Evolutionary conservation across 2,113 vertebrate species (phyloP), one percentile per base, ranked within the genome.

Genomic region (Polypterus senegalus): DNA sequence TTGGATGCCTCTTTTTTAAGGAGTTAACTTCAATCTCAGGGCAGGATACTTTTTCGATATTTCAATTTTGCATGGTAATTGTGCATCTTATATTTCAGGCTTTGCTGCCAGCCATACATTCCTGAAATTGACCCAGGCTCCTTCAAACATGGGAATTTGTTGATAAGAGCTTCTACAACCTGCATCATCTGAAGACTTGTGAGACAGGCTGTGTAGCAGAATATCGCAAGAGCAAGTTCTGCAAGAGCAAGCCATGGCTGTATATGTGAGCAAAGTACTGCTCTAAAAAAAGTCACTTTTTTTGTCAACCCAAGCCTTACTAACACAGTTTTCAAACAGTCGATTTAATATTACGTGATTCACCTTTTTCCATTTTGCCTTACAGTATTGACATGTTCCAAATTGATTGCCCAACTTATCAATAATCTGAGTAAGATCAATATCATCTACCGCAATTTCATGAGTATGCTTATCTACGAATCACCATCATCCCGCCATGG

Each of bases 1-100:
- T 48, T 54, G 47, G 46, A n/a, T 53, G 57, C 44, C 63, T 72
- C 59, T 51, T 58, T 54, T 66, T 66, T 3, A 52, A 8, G 54
- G 6, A 27, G 59, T 71, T 69, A 43, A 66, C 57, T 64, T 65
- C 60, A 44, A 66, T 56, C 9, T 69, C 49, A 57, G 63, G 62
- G 53, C 58, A 3, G 48, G 49, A 54, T 54, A 65, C 46, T 46
- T 58, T 58, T n/a, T 62, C n/a, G 58, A 27, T 27, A 27, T 27
- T 27, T 27, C 27, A 69, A 7, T 43, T 59, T 58, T 54, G 49
- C 44, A 47, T 51, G 59, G 58, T 60, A 54, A 47, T 65, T 65
- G 8, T n/a, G 57, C 45, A 64, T 5, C 63, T 64, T 64, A 44
- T 58, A 51, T 43, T 58, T 58, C 3, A 64, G 27, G 56, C 57